Evolutionary conservation across 2,797 vertebrate species (phyloP), one percentile per base, ranked within the genome.

Genomic region (Chelon labrosus): DNA sequence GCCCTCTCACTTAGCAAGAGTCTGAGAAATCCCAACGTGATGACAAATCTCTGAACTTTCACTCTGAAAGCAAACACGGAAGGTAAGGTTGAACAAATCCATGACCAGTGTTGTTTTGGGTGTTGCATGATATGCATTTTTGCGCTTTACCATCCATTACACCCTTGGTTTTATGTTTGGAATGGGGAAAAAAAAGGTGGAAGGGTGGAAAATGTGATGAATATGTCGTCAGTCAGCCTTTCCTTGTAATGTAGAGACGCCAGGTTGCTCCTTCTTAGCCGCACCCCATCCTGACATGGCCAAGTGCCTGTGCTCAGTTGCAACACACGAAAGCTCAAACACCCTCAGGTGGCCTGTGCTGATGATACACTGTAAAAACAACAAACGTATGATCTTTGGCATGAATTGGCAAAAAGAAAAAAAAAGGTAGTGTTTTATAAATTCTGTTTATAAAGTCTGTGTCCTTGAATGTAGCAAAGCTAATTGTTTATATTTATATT

Each of bases 151-250:
- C 20, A 17, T 49, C 20, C 39, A 58, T 58, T 72, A 41, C 73
- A 77, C 35, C 35, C 7, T n/a, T 13, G 46, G 7, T 0, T 77
- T 73, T 68, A 35, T 73, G 56, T 47, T 58, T 27, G 31, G 31
- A 37, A 27, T 31, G 50, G 50, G 50, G 22, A 11, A 13, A 6
- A 66, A 44, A 55, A 59, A 58, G 42, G 47, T 44, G 42, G 14
- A 84, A 68, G 60, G 64, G 56, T 88, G 89, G 87, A 90, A 92
- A 92, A 78, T 70, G 64, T 83, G 80, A 85, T 73, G 83, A 80
- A 80, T 80, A 74, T 87, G 78, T 83, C 82, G 78, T 87, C 76
- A 83, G 80, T 81, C 82, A 78, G 61, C 80, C 81, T 91, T 87
- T 90, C 89, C 85, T 49, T 73, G 74, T 67, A 86, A 85, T 77